phyloP scores from a whole-genome alignment of 2,797 vertebrate species.

The Pipistrellus nathusii region DNA sequence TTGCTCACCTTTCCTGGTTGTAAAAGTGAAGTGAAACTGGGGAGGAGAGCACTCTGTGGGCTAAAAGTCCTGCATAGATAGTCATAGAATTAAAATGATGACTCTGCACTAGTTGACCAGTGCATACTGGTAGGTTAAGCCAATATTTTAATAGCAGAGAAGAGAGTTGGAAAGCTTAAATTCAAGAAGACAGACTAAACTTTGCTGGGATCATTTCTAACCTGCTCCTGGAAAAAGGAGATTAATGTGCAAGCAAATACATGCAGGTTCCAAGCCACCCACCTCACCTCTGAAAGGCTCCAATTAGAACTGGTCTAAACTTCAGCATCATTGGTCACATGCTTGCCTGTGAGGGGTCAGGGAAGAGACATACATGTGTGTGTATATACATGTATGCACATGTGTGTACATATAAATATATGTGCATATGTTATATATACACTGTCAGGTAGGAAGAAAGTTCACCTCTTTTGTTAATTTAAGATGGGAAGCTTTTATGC shows the following conservation, averaged over 20 bases:
- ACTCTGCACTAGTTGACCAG: not conserved
- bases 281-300: not conserved
- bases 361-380: not conserved
- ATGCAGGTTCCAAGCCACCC: not conserved
- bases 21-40: not conserved
- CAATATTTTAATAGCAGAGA: not conserved
- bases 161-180: not conserved
- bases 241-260: not conserved
- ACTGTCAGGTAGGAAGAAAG: not conserved
- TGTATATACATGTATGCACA: not conserved
- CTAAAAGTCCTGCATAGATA: not conserved
- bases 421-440: not conserved
- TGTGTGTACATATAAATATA: fast-evolving
- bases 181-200: not conserved
- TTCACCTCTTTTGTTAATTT: slow-evolving; percentile 8
- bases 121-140: not conserved
- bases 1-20: not conserved
- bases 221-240: not conserved
- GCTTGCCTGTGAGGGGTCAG: not conserved
- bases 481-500: not conserved
- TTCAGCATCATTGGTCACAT: not conserved
- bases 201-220: not conserved
- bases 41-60: not conserved
- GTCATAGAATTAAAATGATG: not conserved
- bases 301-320: not conserved